These are phyloP conservation scores for Cheirogaleus major DNA, from an alignment of 2,797 vertebrate species.

Conservation along the genomic window DNA sequence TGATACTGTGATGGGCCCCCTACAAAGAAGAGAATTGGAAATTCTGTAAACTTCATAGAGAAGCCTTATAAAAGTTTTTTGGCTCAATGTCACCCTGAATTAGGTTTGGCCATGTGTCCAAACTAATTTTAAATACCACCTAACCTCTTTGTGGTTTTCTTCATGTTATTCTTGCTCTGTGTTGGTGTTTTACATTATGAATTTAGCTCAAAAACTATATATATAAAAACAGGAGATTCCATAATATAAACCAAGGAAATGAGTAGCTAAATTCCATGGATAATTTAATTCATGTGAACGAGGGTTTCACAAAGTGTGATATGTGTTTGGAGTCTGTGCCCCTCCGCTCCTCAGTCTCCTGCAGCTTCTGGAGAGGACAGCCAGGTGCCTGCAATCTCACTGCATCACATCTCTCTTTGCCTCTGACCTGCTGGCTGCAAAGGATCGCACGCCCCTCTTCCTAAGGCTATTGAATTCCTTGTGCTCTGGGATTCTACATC, in stretches of 20 bases:
- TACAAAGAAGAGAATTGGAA: not conserved
- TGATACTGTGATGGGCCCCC: accelerated
- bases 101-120: not conserved
- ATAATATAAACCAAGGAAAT: not conserved
- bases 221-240: not conserved
- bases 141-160: not conserved
- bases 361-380: not conserved
- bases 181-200: not conserved
- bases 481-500: not conserved
- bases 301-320: not conserved
- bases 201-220: not conserved
- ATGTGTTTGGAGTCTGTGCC: not conserved
- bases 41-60: not conserved
- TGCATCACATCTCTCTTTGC: not conserved
- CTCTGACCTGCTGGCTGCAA: not conserved
- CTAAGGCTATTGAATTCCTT: not conserved
- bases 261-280: not conserved
- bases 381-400: not conserved
- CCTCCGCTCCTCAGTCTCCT: not conserved
- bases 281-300: not conserved
- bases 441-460: not conserved
- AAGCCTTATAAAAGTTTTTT: not conserved
- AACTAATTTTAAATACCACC: not conserved
- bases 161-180: not conserved
- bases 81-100: not conserved